Evolutionary conservation across 2,888 invertebrate genomes (phyloP), one percentile per base, ranked within the genome.

Genomic region (Xiphydria camelus): DNA sequence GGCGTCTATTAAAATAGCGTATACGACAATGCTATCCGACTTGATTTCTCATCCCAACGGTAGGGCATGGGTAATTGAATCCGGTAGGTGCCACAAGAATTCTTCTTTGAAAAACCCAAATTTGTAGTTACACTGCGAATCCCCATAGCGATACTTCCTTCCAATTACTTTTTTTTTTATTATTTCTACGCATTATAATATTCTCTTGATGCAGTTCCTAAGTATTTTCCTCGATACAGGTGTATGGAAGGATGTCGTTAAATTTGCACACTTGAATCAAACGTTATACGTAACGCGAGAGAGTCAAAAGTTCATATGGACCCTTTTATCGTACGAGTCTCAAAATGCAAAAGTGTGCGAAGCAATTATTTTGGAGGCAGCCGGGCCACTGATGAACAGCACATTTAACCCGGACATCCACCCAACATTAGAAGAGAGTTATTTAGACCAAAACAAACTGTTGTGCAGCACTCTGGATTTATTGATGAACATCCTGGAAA

Each of bases 261-360:
- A 78, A 45, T 80, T 84, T 37, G 84, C 83, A 47, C 81, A 85
- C 56, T 77, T 82, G 41, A 84, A 83, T 68, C 83, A 85, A 48
- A 89, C 89, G 0, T 77, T 89, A 26, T 90, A 89, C 63, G 83
- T 89, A 6, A 80, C 84, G 0, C 79, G 84, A 25, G 85, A 87
- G 64, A 83, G 85, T 4, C 83, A 85, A 41, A 79, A 81, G 45
- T 84, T 89, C 58, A 75, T 87, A 12, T 79, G 67, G 38, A 47
- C 54, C 4, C 48, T 75, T 17, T 52, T 75, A 1, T 41, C 62
- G 21, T 41, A 52, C 1, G 73, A 74, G 49, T 58, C 61, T 19
- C 52, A 51, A 2, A 67, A 74, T 34, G 31, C 18, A 6, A 37
- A 70, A 9, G 78, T 83, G 23, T 81, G 84, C 12, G 76, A 79